Evolutionary conservation across 2,113 vertebrate genomes (phyloP), one percentile per base, ranked within the genome.

Genomic region (Limanda limanda): DNA sequence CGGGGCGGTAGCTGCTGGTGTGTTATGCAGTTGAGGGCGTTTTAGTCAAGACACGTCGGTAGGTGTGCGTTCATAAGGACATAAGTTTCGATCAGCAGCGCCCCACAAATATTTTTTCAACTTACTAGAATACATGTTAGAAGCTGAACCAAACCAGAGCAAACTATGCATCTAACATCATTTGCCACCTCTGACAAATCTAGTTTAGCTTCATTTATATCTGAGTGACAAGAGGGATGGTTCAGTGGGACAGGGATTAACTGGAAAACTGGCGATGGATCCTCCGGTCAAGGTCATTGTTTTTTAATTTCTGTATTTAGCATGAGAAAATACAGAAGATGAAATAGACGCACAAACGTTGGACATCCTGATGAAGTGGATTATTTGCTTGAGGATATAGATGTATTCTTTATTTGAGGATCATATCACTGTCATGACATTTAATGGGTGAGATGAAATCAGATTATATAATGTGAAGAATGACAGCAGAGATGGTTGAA

Each of bases 1-100:
- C 3, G 66, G 60, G 40, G 48, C 35, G 54, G 52, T 58, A 67
- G 40, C 5, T 72, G 68, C 84, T 93, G 93, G 93, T 87, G 92
- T 93, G 90, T 94, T 91, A 91, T 88, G 65, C 76, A 88, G 78
- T 83, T 91, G 86, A 90, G 90, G 79, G 63, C 40, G 7, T 63
- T 76, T 77, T 18, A 42, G 21, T 45, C 65, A 56, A 68, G 17
- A 68, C 59, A 78, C 54, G 15, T 69, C 57, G 82, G 51, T 75
- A 13, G 63, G 35, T 74, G 62, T 56, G 9, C 20, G 67, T 73
- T 17, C 13, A 48, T 35, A 71, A 52, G 24, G 21, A 23, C 59
- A 67, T 3, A 51, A 35, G 51, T 64, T 52, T 54, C 17, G 37
- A 21, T 74, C 25, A 54, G n/a, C n/a, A 1, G 20, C 1, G 17